Percentiles rank a stretch among this genome's conserved stretches.
phyloP scores from a whole-genome alignment of 2,888 invertebrate species.

The Noctua pronuba region DNA sequence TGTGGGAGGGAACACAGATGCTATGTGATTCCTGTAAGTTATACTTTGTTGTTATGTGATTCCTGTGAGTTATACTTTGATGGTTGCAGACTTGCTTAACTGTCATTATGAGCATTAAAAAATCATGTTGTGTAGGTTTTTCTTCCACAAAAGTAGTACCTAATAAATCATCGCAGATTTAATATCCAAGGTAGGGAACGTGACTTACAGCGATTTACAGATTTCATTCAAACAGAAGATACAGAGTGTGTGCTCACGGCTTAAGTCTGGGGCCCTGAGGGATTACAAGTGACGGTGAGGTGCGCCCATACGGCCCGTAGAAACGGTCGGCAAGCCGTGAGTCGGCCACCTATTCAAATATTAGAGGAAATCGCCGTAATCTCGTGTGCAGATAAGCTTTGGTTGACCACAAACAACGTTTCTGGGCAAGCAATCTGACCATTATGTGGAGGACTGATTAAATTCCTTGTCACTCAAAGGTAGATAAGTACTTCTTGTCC shows the following conservation, averaged over 20 bases:
- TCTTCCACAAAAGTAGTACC: too few relatives aligned
- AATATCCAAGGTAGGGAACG: not conserved
- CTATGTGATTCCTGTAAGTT: too few relatives aligned
- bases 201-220: slow-evolving; percentile 31
- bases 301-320: slow-evolving; percentile 2
- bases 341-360: slow-evolving; percentile 29
- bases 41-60: not conserved
- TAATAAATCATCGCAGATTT: slow-evolving; percentile 1
- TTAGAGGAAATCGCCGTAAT: slow-evolving; percentile 20
- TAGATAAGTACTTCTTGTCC: not conserved
- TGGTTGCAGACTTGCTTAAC: not conserved
- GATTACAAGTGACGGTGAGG: slow-evolving; percentile 31
- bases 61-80: not conserved
- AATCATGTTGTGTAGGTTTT: not conserved
- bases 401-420: slow-evolving; percentile 5
- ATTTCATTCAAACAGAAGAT: slow-evolving; percentile 11
- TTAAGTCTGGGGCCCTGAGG: slow-evolving; percentile 21
- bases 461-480: slow-evolving; percentile 8
- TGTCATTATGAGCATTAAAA: not conserved
- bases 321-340: slow-evolving; percentile 13
- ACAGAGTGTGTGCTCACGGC: slow-evolving; percentile 13
- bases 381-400: slow-evolving; percentile 19
- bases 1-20: too few relatives aligned
- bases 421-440: not conserved
- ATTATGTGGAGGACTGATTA: slow-evolving; percentile 12